Evolutionary conservation across 2,113 vertebrate genomes (phyloP).

Genomic region (Nycticorax nycticorax): DNA sequence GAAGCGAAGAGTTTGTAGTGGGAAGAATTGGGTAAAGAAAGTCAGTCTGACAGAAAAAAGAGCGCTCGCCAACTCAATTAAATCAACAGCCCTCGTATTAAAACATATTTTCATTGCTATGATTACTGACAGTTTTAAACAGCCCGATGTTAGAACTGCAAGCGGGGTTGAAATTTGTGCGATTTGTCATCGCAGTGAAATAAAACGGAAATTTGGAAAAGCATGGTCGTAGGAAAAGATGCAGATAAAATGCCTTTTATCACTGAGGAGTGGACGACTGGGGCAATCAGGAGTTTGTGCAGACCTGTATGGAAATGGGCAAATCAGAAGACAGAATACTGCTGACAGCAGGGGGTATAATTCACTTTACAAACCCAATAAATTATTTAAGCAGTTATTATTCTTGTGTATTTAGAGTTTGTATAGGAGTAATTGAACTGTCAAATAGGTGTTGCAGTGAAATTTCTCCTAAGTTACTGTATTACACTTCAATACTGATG

Average conservation of each 20-base stretch:
- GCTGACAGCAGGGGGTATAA: neutral
- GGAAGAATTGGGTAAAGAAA: neutral
- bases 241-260: neutral
- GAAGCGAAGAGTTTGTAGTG: neutral
- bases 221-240: neutral
- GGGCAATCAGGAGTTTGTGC: neutral
- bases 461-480: slow-evolving; percentile 2
- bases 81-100: neutral
- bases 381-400: neutral
- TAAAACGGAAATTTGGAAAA: slow-evolving; percentile 13
- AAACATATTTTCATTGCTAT: neutral
- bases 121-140: neutral
- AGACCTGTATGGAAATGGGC: neutral
- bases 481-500: neutral
- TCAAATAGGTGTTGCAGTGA: neutral
- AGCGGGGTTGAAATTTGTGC: neutral
- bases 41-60: neutral
- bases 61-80: neutral
- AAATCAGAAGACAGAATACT: neutral
- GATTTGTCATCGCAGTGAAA: neutral
- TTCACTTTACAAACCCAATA: neutral
- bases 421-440: neutral
- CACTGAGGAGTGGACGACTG: neutral
- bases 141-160: neutral
- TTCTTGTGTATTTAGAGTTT: neutral